Evolutionary conservation across 2,888 invertebrate genomes (phyloP), one percentile per base, ranked within the genome.

Genomic region (Clusia tigrina): DNA sequence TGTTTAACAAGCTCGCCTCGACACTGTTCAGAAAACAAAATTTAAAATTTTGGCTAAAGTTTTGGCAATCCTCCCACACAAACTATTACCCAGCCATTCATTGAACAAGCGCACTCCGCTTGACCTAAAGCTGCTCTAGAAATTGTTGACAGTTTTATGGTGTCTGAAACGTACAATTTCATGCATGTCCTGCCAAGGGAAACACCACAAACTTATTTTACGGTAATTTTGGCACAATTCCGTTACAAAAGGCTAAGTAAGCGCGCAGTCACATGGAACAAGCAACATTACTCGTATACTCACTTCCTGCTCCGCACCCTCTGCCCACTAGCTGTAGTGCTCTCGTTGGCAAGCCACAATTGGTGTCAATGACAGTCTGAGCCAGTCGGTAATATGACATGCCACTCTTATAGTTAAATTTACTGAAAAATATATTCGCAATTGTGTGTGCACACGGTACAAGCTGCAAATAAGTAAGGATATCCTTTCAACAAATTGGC

Each of bases 281-380:
- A 58, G 53, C 64, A 53, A 26, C 20, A 26, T 18, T 32, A 23
- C 23, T 24, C 18, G 54, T 58, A 10, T 51, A 5, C 58, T 24
- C 52, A 54, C 48, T 58, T 67, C 24, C 54, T 62, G 68, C 66
- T 53, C 42, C 42, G 38, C 54, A 62, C 37, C 38, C 55, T 15
- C 20, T 32, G 20, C 18, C 3, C 3, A 15, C 12, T 17, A 3
- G 15, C 55, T 20, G 18, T 25, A 38, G 60, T n/a, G 10, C n/a
- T 5, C 46, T 25, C 9, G 32, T 64, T 52, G 62, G 23, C 58
- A 60, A 63, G 69, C 71, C 68, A 69, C 64, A 58, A 63, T 59
- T 61, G 69, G 73, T 75, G 74, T 77, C 74, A 74, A 71, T 77
- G 75, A 71, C 74, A 71, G 64, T 62, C 67, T 54, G 54, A 9